Conservation (phyloP, 1,140 invertebrate genomes). For the Laupala kohalensis region DNA sequence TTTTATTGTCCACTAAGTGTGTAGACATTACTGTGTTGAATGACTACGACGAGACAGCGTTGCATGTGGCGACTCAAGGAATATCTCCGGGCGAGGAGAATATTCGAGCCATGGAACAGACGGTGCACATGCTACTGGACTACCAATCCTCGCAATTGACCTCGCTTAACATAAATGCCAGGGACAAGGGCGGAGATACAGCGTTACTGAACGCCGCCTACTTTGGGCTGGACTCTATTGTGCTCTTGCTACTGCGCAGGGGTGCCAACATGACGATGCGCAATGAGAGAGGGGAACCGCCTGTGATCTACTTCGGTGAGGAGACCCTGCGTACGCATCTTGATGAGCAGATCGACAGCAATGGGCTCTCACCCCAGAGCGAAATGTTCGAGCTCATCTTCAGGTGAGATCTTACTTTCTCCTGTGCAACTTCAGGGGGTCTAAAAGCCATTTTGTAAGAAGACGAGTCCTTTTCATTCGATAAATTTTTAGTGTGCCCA, state of each 20-base stretch:
- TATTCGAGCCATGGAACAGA: background rate
- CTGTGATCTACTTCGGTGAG: slow-evolving; percentile 50
- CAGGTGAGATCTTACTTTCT: too few relatives aligned
- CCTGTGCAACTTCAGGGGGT: too few relatives aligned
- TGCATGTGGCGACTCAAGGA: background rate
- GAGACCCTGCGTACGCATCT: slow-evolving; percentile 50
- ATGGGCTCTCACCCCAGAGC: slow-evolving; percentile 32
- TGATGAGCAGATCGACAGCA: slow-evolving; percentile 50
- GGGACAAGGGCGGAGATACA: slow-evolving; percentile 57
- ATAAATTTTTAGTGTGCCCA: too few relatives aligned
- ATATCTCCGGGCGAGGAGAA: background rate
- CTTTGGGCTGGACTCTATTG: slow-evolving; percentile 42
- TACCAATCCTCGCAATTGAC: background rate
- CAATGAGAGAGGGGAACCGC: slow-evolving; percentile 49
- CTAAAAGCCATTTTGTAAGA: too few relatives aligned
- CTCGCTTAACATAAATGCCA: slow-evolving; percentile 43
- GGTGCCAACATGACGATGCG: slow-evolving; percentile 56
- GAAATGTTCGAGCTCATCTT: background rate
- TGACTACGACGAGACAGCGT: background rate
- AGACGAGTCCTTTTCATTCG: too few relatives aligned
- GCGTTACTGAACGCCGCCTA: slow-evolving; percentile 69
- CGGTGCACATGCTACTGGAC: background rate
- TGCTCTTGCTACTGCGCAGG: slow-evolving; percentile 42
- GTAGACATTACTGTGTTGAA: background rate
- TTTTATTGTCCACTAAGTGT: slow-evolving; percentile 29